Evolutionary conservation across 2,113 vertebrate species (phyloP), one percentile per base, ranked within the genome.

Genomic region (Rhadina sibilatrix): DNA sequence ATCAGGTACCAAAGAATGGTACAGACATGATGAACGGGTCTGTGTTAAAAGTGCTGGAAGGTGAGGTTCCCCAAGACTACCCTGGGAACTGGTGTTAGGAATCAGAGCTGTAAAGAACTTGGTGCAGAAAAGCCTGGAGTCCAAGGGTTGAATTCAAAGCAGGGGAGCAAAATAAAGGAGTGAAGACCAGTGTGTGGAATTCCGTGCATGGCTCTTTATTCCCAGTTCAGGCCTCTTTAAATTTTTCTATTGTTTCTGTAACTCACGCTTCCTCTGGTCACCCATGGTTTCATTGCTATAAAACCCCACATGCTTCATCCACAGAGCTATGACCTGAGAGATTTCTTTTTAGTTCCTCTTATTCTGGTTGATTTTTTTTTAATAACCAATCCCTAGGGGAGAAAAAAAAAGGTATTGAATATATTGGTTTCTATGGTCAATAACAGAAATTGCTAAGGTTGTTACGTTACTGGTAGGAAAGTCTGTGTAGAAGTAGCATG

Each of bases 401-500:
- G 21, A 10, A 47, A 80, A 87, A 87, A 81, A 47, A 18, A 40
- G 40, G 9, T 28, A 44, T 3, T 24, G 31, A 85, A 79, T 46
- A 75, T 25, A 24, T 12, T 35, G 30, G 9, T 64, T 83, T 66
- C 23, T 60, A 2, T 65, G 37, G 7, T 59, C 6, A 37, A 4
- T 46, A 69, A 12, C 24, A n/a, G 49, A 52, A 61, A 70, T 57
- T 18, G 27, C 46, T 33, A 25, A 20, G 35, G 23, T 54, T 6
- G 5, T 70, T 56, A 13, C 11, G 13, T 37, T 56, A 56, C 15
- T 46, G 59, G 33, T 42, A 44, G 87, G 92, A 97, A 97, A 96
- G 91, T 54, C 63, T 91, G 70, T 79, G 13, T 9, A 53, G 94
- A 83, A 91, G 69, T 54, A 94, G 47, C 84, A 80, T 66, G 42